Evolutionary conservation across 2,113 vertebrate species (phyloP).

Genomic region (Bubalus kerabau): DNA sequence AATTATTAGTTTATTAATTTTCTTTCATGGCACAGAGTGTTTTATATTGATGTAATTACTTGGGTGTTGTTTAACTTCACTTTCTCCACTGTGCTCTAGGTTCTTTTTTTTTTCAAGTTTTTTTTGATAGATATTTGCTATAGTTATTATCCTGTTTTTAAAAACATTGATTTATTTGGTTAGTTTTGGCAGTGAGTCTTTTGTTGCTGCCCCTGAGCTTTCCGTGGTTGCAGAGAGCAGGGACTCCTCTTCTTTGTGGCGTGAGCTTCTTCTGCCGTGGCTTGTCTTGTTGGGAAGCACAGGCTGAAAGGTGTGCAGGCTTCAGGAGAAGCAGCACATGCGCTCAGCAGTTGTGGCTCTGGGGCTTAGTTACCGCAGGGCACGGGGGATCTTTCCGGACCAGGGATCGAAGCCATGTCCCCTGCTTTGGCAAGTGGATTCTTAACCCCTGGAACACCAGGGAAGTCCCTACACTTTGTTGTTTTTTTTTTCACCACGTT

Average conservation of each 20-base stretch:
- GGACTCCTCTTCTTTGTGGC: background rate
- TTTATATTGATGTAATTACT: background rate
- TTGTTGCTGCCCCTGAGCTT: background rate
- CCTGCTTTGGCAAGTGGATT: background rate
- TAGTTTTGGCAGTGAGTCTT: background rate
- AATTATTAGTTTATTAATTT: background rate
- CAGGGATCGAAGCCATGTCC: background rate
- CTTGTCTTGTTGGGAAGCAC: background rate
- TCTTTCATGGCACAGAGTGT: background rate
- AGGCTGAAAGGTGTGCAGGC: background rate
- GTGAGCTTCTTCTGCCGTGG: background rate
- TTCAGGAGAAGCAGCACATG: background rate
- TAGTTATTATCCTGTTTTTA: background rate
- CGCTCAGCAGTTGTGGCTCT: background rate
- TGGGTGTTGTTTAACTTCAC: background rate
- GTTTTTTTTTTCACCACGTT: background rate
- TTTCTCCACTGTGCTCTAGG: background rate
- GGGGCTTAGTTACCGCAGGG: background rate
- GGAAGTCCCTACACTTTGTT: background rate
- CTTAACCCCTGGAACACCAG: background rate
- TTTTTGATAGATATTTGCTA: background rate
- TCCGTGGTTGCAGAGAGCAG: background rate
- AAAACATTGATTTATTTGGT: background rate
- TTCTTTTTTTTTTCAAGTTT: background rate
- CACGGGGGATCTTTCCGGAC: background rate